A percentile compares a stretch with the other conserved stretches of the same genome.
phyloP scores from a whole-genome alignment of 1,140 invertebrate genomes.

The Aphaenogaster floridana region DNA sequence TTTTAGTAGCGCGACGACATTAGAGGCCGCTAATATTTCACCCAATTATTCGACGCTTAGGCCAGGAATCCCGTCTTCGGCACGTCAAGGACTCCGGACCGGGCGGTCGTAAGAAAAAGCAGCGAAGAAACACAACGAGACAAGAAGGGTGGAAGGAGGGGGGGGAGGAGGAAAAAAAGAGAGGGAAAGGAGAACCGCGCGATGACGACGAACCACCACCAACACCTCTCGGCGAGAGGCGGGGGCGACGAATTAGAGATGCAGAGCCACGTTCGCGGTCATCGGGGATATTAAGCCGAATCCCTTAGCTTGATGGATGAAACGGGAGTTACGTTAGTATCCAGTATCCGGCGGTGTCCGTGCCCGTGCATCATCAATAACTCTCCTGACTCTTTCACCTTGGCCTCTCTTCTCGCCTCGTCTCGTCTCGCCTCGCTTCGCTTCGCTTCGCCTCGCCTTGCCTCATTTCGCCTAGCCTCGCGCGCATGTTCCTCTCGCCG shows the following conservation, averaged over 20 bases:
- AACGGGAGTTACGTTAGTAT: conserved; percentile 77
- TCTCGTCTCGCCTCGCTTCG: neutral
- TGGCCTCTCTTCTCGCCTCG: conserved; percentile 47
- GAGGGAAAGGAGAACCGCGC: conserved; percentile 62
- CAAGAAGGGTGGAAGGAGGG: neutral
- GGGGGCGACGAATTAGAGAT: conserved; percentile 75
- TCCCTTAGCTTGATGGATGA: conserved; percentile 78
- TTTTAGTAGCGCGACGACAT: conserved; percentile 46
- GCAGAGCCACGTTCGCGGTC: conserved; percentile 76
- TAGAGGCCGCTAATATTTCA: conserved; percentile 61
- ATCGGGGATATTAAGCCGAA: conserved; percentile 75
- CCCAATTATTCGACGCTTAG: conserved; percentile 64
- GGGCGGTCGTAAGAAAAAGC: conserved; percentile 76
- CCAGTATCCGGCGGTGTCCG: conserved; percentile 75
- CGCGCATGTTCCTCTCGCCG: conserved; percentile 32
- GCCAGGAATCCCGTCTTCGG: conserved; percentile 58
- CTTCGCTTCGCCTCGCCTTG: conserved; percentile 12
- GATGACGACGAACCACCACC: conserved; percentile 37
- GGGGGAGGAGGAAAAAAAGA: neutral
- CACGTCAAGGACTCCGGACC: conserved; percentile 62
- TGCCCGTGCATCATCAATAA: conserved; percentile 78
- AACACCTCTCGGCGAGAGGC: conserved; percentile 27
- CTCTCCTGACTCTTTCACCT: conserved; percentile 68
- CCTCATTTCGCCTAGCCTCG: conserved; percentile 28
- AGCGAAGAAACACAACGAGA: conserved; percentile 52